A percentile compares a stretch with the other conserved stretches of the same genome.
phyloP scores from a whole-genome alignment of 2,797 vertebrate species.

The Anableps anableps region DNA sequence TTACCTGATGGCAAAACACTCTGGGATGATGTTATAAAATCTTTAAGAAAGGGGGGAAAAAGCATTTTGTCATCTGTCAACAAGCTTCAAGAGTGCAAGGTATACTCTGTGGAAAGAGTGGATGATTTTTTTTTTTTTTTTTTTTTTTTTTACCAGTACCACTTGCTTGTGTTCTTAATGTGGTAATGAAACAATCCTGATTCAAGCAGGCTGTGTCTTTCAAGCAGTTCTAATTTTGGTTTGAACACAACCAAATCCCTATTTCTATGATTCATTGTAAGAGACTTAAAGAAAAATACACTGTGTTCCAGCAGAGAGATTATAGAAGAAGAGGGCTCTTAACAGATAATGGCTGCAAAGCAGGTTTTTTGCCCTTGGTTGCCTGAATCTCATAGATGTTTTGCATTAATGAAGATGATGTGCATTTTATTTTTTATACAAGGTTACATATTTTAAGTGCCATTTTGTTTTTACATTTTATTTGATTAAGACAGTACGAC shows the following conservation, averaged over 20 bases:
- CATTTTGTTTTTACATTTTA: not conserved
- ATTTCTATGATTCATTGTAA: not conserved
- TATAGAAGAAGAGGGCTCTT: not conserved
- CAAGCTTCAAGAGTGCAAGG: not conserved
- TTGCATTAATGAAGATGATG: not conserved
- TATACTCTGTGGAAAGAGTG: not conserved
- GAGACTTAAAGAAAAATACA: not conserved
- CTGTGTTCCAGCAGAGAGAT: not conserved
- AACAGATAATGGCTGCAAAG: not conserved
- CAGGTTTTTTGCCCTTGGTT: not conserved
- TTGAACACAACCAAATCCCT: not conserved
- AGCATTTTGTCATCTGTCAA: not conserved
- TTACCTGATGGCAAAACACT: not conserved
- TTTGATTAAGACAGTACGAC: not conserved
- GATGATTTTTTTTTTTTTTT: not conserved
- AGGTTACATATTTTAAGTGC: not conserved
- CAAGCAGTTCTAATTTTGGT: constrained; percentile 1
- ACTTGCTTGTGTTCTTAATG: not conserved
- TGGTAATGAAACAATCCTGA: not conserved
- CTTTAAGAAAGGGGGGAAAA: not conserved
- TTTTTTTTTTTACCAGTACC: not conserved
- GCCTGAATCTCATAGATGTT: not conserved
- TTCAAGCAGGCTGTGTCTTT: not conserved
- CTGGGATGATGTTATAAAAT: not conserved
- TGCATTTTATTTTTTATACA: not conserved